Conservation (phyloP, 2,113 vertebrate species). For the Crotalus horridus region DNA sequence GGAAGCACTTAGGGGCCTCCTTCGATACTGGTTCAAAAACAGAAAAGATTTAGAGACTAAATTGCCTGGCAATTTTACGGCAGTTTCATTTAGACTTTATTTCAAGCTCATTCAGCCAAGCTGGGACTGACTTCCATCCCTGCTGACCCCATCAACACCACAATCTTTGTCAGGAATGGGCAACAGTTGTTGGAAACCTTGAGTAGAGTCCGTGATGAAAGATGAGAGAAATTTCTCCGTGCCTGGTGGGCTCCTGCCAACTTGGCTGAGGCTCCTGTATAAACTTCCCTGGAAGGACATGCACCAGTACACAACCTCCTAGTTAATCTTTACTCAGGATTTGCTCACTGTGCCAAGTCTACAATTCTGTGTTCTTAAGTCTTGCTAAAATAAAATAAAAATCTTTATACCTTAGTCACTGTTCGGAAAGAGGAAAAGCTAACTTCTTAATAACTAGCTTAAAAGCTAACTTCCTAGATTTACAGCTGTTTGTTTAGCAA, state of each 20-base stretch:
- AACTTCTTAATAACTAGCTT: not conserved
- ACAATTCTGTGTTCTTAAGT: not conserved
- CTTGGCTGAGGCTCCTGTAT: not conserved
- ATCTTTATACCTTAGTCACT: not conserved
- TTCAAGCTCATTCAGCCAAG: not conserved
- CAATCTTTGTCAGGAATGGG: not conserved
- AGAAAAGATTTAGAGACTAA: not conserved
- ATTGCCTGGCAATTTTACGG: not conserved
- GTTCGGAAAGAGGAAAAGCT: not conserved
- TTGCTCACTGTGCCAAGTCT: not conserved
- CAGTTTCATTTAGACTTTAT: not conserved
- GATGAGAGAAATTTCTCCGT: not conserved
- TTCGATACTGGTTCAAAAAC: not conserved
- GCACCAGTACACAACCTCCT: not conserved
- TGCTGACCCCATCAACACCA: not conserved
- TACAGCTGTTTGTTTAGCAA: not conserved
- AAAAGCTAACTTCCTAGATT: not conserved
- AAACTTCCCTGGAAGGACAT: not conserved
- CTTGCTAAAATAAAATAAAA: not conserved
- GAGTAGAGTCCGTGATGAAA: not conserved
- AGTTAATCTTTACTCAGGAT: not conserved
- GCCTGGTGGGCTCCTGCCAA: not conserved
- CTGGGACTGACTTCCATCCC: too few relatives aligned
- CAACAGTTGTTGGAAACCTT: not conserved
- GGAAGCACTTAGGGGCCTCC: slow-evolving; percentile 17